These are phyloP conservation scores for Portevinia maculata DNA, from an alignment of 2,888 invertebrate species.

Conservation along the genomic window DNA sequence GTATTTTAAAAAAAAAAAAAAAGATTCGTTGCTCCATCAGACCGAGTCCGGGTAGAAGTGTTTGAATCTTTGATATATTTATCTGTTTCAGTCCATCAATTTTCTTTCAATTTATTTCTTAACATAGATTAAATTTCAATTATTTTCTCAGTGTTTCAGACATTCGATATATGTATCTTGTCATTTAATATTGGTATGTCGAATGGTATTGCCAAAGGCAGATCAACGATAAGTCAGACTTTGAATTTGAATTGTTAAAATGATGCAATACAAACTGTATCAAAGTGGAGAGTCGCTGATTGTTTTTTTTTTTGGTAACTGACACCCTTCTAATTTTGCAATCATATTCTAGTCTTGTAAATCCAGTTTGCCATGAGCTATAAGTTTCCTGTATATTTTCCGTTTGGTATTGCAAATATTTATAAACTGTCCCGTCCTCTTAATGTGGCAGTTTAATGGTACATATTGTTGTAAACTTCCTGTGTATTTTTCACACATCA, in stretches of 20 bases:
- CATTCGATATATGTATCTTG: slow-evolving; percentile 29
- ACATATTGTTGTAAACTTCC: slow-evolving; percentile 25
- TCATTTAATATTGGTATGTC: slow-evolving; percentile 17
- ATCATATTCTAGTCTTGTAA: slow-evolving; percentile 2
- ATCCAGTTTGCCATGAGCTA: slow-evolving; percentile 6
- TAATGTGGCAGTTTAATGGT: slow-evolving; percentile 8
- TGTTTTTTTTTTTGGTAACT: slow-evolving; percentile 1
- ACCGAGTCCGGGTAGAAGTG: too few species aligned
- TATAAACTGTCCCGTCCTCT: neutral
- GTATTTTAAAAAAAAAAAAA: too few species aligned
- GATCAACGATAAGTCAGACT: slow-evolving; percentile 18
- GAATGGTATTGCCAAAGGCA: slow-evolving; percentile 23
- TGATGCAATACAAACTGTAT: neutral
- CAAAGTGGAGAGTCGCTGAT: too few species aligned
- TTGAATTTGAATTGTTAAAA: neutral
- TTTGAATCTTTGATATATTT: slow-evolving; percentile 14
- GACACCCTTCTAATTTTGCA: slow-evolving; percentile 32
- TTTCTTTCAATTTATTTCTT: slow-evolving; percentile 62
- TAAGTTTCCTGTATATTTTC: slow-evolving; percentile 1
- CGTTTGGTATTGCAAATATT: slow-evolving; percentile 4
- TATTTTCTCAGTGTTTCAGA: slow-evolving; percentile 5
- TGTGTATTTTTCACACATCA: neutral
- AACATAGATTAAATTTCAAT: slow-evolving; percentile 52
- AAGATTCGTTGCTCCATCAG: neutral
- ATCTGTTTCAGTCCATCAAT: slow-evolving; percentile 52